Evolutionary conservation across 1,140 invertebrate genomes (phyloP).

Genomic region (Drosophila ananassae): DNA sequence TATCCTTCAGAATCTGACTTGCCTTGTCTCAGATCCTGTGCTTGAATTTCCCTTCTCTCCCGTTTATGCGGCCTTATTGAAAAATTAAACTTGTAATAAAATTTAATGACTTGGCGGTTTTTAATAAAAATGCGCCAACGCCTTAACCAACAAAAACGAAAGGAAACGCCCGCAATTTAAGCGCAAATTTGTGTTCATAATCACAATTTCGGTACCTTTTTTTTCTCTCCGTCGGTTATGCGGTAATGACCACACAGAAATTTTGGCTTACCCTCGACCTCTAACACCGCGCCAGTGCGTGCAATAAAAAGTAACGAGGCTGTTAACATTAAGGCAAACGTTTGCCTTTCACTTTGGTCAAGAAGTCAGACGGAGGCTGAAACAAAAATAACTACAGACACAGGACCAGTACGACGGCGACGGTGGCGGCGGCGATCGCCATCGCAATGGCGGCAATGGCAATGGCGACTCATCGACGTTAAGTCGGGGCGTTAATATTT

Average conservation of each 20-base stretch:
- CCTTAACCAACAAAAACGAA: slow-evolving; percentile 21
- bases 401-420: slow-evolving; percentile 14
- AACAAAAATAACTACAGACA: slow-evolving; percentile 68
- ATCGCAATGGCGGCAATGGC: not conserved
- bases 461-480: slow-evolving; percentile 51
- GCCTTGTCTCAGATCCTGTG: not conserved
- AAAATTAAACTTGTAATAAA: slow-evolving; percentile 82
- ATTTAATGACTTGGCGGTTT: slow-evolving; percentile 80
- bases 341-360: slow-evolving; percentile 63
- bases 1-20: slow-evolving; percentile 16
- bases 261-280: slow-evolving; percentile 35
- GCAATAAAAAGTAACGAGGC: slow-evolving; percentile 80
- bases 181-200: slow-evolving; percentile 81
- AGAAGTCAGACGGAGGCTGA: slow-evolving; percentile 70
- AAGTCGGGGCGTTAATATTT: slow-evolving; percentile 78
- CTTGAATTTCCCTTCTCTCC: slow-evolving; percentile 12
- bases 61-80: slow-evolving; percentile 65
- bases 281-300: slow-evolving; percentile 62
- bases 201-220: slow-evolving; percentile 77
- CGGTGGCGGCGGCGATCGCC: not conserved
- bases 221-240: slow-evolving; percentile 43
- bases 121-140: slow-evolving; percentile 61
- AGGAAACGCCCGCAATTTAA: slow-evolving; percentile 67
- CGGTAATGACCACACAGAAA: slow-evolving; percentile 72
- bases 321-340: slow-evolving; percentile 80